Evolutionary conservation across 2,797 vertebrate genomes (phyloP).

Genomic region (Nannoperca obscura): DNA sequence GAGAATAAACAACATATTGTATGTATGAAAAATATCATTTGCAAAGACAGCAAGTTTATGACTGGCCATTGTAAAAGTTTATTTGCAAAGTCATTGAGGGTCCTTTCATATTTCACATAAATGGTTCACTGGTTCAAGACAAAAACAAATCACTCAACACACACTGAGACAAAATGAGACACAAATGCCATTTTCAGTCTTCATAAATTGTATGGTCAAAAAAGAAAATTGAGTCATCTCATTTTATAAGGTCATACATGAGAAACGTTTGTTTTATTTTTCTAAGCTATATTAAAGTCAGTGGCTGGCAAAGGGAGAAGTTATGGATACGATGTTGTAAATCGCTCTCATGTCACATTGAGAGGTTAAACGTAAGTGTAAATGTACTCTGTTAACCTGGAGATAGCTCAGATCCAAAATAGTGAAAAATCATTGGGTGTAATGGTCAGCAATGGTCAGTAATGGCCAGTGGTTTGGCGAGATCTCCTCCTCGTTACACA

Average conservation of each 20-base stretch:
- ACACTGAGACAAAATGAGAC: slow-evolving; percentile 33
- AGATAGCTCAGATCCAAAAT: slow-evolving; percentile 68
- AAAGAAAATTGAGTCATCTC: slow-evolving; percentile 43
- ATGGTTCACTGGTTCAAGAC: slow-evolving; percentile 12
- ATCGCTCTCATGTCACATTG: slow-evolving; percentile 13
- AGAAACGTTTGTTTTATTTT: slow-evolving; percentile 29
- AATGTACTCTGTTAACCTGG: slow-evolving; percentile 67
- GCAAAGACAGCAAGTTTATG: background rate
- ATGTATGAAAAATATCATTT: background rate
- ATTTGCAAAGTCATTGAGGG: background rate
- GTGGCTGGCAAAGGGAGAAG: slow-evolving; percentile 32
- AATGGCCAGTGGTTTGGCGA: slow-evolving; percentile 82
- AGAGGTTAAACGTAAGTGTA: slow-evolving; percentile 43
- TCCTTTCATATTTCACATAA: slow-evolving; percentile 20
- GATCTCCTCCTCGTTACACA: slow-evolving; percentile 64
- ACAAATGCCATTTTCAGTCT: slow-evolving; percentile 39
- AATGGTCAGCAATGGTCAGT: slow-evolving; percentile 81
- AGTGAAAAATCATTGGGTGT: slow-evolving; percentile 73
- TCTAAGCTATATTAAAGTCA: slow-evolving; percentile 37
- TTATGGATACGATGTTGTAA: slow-evolving; percentile 10
- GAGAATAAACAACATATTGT: slow-evolving; percentile 25
- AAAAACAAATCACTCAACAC: slow-evolving; percentile 52
- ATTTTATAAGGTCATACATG: slow-evolving; percentile 60
- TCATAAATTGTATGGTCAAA: slow-evolving; percentile 41
- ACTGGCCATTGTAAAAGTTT: background rate